Evolutionary conservation across 2,888 invertebrate species (phyloP).

Genomic region (Zygaena filipendulae): DNA sequence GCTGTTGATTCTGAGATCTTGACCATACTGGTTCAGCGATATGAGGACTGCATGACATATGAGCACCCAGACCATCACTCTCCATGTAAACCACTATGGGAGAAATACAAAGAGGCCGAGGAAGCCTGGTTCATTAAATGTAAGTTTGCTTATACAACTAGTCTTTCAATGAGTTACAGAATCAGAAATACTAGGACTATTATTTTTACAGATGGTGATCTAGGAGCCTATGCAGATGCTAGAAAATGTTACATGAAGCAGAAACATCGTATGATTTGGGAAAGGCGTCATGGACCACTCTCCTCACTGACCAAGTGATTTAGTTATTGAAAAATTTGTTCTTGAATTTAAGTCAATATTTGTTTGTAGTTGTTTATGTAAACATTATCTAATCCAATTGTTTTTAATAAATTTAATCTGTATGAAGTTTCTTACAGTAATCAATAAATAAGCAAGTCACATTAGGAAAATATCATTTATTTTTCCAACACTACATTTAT

Average conservation of each 20-base stretch:
- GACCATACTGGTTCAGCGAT: constrained; percentile 82
- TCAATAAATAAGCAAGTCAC: constrained; percentile 16
- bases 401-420: too few species aligned
- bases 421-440: too few species aligned
- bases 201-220: constrained; percentile 84
- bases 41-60: constrained; percentile 84
- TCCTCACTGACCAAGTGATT: constrained; percentile 44
- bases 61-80: constrained; percentile 77
- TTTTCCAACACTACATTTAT: constrained; percentile 55
- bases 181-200: too few species aligned
- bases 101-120: constrained; percentile 79
- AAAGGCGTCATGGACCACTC: constrained; percentile 86
- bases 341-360: too few species aligned
- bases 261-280: constrained; percentile 98
- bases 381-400: too few species aligned
- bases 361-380: too few species aligned
- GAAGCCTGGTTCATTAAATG: constrained; percentile 96
- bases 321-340: too few species aligned
- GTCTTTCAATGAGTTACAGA: background rate
- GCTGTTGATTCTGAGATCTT: constrained; percentile 87
- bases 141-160: too few species aligned
- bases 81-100: constrained; percentile 75
- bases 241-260: constrained; percentile 93
- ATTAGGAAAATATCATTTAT: constrained; percentile 62
- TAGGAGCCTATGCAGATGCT: constrained; percentile 80